Conservation (phyloP, 2,888 invertebrate species). For the Cancer borealis region DNA sequence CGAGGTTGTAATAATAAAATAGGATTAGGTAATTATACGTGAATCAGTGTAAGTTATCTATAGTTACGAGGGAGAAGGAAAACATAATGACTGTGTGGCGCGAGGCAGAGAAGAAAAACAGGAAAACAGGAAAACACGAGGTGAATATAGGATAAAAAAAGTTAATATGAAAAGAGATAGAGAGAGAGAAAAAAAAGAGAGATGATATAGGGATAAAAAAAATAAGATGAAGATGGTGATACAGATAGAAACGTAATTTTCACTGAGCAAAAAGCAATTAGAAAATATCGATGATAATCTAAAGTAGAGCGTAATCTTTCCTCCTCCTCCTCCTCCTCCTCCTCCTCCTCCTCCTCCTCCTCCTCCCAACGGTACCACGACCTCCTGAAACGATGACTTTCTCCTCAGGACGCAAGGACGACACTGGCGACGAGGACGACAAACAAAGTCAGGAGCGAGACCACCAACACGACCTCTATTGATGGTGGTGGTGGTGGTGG, state of each 20-base stretch:
- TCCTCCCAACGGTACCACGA: constrained; percentile 10
- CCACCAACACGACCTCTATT: background rate
- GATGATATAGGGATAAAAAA: background rate
- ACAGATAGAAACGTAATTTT: background rate
- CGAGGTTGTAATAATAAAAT: background rate
- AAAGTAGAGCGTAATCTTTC: constrained; percentile 22
- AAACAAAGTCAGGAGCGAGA: background rate
- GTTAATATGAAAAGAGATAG: background rate
- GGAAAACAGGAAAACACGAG: background rate
- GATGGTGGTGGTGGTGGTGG: background rate
- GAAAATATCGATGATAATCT: background rate
- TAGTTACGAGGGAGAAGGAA: background rate
- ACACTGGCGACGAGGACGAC: background rate
- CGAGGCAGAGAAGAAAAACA: background rate
- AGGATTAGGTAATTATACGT: background rate
- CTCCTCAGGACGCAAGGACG: background rate
- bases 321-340: background rate
- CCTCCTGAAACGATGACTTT: constrained; percentile 2
- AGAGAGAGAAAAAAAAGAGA: constrained; percentile 14
- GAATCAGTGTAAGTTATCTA: background rate
- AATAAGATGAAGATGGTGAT: background rate
- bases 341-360: background rate
- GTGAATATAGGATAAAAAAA: background rate
- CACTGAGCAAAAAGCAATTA: background rate
- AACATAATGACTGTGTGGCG: background rate